These are phyloP conservation scores for Bruchidius siliquastri DNA, from an alignment of 2,888 invertebrate species.

Conservation along the genomic window DNA sequence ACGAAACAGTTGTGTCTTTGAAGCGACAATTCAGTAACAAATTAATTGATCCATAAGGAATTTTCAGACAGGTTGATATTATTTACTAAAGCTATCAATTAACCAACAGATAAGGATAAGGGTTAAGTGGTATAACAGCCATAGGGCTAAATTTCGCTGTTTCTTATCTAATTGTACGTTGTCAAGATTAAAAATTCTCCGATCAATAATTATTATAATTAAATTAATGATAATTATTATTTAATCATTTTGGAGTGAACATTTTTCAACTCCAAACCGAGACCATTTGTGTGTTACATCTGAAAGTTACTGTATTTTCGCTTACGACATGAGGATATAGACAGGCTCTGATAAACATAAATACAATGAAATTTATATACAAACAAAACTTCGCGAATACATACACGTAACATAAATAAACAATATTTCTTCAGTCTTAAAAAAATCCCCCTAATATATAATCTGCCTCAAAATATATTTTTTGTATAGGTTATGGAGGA, in stretches of 20 bases:
- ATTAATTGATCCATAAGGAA: no score
- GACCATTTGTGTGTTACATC: no score
- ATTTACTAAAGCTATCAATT: no score
- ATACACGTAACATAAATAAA: background rate
- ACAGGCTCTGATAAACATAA: background rate
- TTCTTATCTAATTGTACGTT: no score
- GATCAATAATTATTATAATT: no score
- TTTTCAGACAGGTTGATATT: background rate
- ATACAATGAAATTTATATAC: background rate
- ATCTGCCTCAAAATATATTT: background rate
- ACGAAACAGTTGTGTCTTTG: background rate
- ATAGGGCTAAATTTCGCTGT: no score
- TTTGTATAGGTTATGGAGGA: background rate
- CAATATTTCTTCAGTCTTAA: background rate
- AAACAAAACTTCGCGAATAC: background rate
- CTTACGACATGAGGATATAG: background rate
- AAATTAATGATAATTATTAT: no score
- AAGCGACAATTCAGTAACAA: background rate
- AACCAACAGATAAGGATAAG: no score
- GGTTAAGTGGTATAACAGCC: no score
- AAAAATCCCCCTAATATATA: background rate
- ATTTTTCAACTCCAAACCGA: no score
- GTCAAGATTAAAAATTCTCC: no score
- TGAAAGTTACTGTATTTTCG: background rate
- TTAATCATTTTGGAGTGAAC: no score